phyloP scores from a whole-genome alignment of 2,888 invertebrate genomes.

The Agrenia bidenticulata region DNA sequence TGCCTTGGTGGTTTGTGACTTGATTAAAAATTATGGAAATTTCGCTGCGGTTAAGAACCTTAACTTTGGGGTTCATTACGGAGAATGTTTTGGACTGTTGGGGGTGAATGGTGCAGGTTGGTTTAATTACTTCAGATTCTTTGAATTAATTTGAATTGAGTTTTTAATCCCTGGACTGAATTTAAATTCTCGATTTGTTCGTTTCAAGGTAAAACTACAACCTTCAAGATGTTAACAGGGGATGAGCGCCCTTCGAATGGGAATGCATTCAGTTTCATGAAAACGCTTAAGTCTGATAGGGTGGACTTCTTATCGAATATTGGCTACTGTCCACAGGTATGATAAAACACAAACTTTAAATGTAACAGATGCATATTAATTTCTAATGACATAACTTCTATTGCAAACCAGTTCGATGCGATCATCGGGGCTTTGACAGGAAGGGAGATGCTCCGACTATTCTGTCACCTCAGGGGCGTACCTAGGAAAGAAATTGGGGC shows the following conservation, averaged over 20 bases:
- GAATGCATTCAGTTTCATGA: conserved; percentile 55
- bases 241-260: conserved; percentile 58
- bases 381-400: no score
- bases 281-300: conserved; percentile 52
- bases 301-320: conserved; percentile 45
- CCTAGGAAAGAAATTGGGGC: conserved; percentile 54
- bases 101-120: conserved; percentile 63
- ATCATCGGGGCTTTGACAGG: conserved; percentile 75
- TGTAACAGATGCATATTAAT: no score
- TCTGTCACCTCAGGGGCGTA: conserved; percentile 75
- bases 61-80: conserved; percentile 65
- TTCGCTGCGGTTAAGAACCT: conserved; percentile 65
- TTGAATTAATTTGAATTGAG: not conserved
- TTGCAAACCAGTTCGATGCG: conserved; percentile 67
- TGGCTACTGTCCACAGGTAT: conserved; percentile 66
- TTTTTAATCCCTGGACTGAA: not conserved
- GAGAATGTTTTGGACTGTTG: conserved; percentile 58
- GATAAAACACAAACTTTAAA: no score
- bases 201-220: conserved; percentile 34
- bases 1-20: conserved; percentile 22
- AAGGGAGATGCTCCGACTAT: conserved; percentile 68
- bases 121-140: no score
- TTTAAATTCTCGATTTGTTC: not conserved
- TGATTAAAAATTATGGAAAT: conserved; percentile 51
- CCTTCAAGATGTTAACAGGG: conserved; percentile 60